A percentile compares a stretch with the other conserved stretches of the same genome.
Conservation (phyloP, 2,797 vertebrate species). For the Pangasius djambal region DNA sequence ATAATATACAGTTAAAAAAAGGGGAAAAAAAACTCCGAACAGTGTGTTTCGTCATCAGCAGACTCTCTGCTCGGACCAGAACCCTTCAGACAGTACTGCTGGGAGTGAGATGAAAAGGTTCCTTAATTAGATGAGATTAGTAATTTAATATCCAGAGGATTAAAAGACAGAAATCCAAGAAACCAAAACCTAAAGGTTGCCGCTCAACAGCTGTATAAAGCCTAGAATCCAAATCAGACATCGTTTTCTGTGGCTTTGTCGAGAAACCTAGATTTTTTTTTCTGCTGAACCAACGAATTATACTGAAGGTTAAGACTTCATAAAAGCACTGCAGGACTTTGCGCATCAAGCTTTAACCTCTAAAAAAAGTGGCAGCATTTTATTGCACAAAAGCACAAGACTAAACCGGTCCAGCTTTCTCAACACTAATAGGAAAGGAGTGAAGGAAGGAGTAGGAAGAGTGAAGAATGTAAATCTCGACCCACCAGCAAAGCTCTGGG, state of each 20-base stretch:
- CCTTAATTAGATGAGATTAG: slow-evolving; percentile 4
- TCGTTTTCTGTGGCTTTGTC: not conserved
- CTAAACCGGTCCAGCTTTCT: no score
- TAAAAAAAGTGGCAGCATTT: not conserved
- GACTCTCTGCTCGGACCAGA: not conserved
- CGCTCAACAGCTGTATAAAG: slow-evolving; percentile 64
- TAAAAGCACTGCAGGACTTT: not conserved
- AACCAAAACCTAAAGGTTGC: slow-evolving; percentile 21
- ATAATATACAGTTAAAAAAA: not conserved
- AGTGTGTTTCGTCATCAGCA: not conserved
- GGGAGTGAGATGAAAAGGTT: not conserved
- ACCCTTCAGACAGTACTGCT: not conserved
- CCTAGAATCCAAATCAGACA: slow-evolving; percentile 14
- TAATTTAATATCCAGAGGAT: slow-evolving; percentile 8
- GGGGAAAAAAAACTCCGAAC: not conserved
- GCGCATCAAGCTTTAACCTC: not conserved
- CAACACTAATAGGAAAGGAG: no score
- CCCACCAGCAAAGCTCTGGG: no score
- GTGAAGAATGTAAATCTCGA: no score
- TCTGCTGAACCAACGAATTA: not conserved
- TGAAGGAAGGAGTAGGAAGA: no score
- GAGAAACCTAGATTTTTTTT: not conserved
- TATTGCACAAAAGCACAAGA: not conserved
- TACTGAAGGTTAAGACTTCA: not conserved
- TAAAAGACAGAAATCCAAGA: not conserved